Conservation (phyloP, 2,113 vertebrate genomes). For the Himantopus leucocephalus region DNA sequence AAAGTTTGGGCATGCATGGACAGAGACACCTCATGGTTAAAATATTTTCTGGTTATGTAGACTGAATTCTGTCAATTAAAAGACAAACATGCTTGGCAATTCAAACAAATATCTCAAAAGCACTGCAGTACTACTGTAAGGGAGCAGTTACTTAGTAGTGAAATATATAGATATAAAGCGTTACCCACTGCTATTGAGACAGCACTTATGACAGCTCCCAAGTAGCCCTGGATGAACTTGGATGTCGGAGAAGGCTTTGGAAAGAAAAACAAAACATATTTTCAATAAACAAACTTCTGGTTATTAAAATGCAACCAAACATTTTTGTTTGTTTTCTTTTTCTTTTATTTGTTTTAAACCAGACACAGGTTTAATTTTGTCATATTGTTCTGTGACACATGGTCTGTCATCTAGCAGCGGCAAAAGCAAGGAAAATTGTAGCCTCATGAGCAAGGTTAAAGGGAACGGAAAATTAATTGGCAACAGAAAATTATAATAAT, state of each 20-base stretch:
- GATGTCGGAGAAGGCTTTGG: slow-evolving; percentile 83
- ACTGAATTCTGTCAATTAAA: neutral
- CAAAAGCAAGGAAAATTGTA: neutral
- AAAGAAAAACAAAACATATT: slow-evolving; percentile 45
- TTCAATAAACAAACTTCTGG: slow-evolving; percentile 22
- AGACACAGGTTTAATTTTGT: slow-evolving; percentile 24
- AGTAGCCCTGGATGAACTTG: slow-evolving; percentile 90
- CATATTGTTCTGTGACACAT: slow-evolving; percentile 28
- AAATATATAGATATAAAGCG: neutral
- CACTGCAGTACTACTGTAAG: neutral
- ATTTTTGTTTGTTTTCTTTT: neutral
- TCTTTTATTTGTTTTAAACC: neutral
- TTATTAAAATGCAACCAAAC: neutral
- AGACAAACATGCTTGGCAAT: neutral
- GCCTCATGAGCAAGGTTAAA: neutral
- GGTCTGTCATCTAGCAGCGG: slow-evolving; percentile 33
- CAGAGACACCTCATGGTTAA: neutral
- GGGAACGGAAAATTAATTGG: slow-evolving; percentile 53
- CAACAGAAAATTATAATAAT: neutral
- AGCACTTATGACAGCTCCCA: slow-evolving; percentile 90
- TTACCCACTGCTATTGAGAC: slow-evolving; percentile 93
- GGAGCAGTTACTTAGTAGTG: neutral
- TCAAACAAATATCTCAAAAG: neutral
- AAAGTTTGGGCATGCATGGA: neutral
- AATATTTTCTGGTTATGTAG: neutral